Evolutionary conservation across 1,140 invertebrate genomes (phyloP).

Genomic region (Heterodera schachtii): DNA sequence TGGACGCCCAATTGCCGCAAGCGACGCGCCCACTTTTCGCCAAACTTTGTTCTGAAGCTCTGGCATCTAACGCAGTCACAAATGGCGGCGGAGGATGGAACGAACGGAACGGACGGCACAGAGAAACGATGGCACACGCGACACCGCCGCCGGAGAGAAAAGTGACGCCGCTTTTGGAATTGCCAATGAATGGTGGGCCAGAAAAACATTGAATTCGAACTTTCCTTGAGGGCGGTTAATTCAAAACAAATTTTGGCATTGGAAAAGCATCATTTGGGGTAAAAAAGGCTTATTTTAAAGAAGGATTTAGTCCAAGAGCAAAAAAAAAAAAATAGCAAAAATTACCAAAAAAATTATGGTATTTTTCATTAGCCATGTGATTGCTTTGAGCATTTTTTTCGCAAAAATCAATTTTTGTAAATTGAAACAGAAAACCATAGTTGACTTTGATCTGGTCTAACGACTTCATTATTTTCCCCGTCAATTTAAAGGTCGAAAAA

Average conservation of each 20-base stretch:
- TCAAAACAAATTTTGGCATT: background rate
- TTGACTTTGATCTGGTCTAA: too few relatives aligned
- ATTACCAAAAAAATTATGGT: too few relatives aligned
- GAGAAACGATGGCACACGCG: background rate
- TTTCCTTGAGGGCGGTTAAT: too few relatives aligned
- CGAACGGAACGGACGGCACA: slow-evolving; percentile 3
- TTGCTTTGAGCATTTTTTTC: too few relatives aligned
- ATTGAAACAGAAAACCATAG: too few relatives aligned
- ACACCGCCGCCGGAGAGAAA: slow-evolving; percentile 6
- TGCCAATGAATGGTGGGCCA: slow-evolving; percentile 29
- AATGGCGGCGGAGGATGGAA: slow-evolving; percentile 11
- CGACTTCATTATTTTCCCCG: too few relatives aligned
- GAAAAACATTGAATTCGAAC: background rate
- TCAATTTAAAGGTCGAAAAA: too few relatives aligned
- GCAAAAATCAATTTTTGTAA: too few relatives aligned
- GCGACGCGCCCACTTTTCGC: slow-evolving; percentile 53
- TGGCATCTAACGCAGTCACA: background rate
- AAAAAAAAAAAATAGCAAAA: too few relatives aligned
- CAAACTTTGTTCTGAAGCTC: slow-evolving; percentile 44
- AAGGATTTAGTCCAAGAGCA: too few relatives aligned
- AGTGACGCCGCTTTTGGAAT: slow-evolving; percentile 20
- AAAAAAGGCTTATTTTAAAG: background rate
- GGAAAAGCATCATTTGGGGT: background rate
- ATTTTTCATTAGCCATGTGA: too few relatives aligned
- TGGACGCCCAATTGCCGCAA: slow-evolving; percentile 55